A percentile compares a stretch with the other conserved stretches of the same genome.
These are phyloP conservation scores for Lasioglossum morio DNA, from an alignment of 2,888 invertebrate genomes.

Conservation along the genomic window DNA sequence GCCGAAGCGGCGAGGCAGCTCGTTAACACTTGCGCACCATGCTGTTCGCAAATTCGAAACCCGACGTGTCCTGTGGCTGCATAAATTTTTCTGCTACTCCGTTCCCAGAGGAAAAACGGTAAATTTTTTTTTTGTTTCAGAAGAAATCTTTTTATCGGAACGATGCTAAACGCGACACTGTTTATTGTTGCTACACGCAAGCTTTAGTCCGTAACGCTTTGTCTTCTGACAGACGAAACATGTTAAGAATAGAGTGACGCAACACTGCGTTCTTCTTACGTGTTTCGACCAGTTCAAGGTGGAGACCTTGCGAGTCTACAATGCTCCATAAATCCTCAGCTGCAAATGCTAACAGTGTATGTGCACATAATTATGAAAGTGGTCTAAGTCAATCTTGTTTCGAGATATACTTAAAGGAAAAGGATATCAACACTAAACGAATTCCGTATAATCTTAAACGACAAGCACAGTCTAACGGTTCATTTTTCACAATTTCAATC, in stretches of 20 bases:
- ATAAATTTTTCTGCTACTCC: not conserved
- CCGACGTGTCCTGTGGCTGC: not conserved
- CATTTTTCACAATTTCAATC: no score
- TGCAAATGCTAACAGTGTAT: not conserved
- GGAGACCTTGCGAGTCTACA: not conserved
- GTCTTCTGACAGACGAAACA: not conserved
- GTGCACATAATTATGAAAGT: no score
- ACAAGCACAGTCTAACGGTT: no score
- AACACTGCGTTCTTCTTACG: slow-evolving; percentile 7
- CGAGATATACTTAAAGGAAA: no score
- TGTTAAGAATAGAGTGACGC: slow-evolving; percentile 18
- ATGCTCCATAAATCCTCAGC: not conserved
- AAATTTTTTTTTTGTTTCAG: not conserved
- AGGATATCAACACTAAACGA: no score
- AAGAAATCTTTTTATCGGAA: not conserved
- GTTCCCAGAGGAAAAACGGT: not conserved
- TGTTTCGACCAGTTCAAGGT: slow-evolving; percentile 17
- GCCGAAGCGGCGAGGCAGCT: slow-evolving; percentile 7
- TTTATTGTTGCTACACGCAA: not conserved
- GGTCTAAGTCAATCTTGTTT: no score
- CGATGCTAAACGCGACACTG: not conserved
- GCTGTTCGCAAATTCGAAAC: not conserved
- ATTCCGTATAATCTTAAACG: no score
- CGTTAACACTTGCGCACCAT: not conserved
- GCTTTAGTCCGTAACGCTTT: not conserved